Conservation (phyloP, 2,888 invertebrate species). For the Lithosia quadra region DNA sequence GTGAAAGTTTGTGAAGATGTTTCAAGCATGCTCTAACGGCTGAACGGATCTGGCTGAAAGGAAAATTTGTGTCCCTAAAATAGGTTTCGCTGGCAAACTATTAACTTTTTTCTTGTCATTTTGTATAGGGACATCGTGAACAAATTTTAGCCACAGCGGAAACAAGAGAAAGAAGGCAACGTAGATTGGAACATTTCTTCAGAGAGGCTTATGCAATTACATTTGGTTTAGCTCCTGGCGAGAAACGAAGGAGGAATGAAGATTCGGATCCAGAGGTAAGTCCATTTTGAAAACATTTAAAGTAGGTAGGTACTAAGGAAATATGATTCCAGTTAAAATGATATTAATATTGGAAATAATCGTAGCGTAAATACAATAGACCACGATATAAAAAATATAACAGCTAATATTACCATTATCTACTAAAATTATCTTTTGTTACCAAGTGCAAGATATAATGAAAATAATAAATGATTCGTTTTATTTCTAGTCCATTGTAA, state of each 20-base stretch:
- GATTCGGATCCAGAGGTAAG: constrained; percentile 92
- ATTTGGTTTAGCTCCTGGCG: constrained; percentile 95
- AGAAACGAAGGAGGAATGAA: constrained; percentile 91
- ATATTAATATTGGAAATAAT: not conserved
- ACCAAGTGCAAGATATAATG: no score
- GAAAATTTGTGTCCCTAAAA: no score
- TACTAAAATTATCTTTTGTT: no score
- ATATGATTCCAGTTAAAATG: no score
- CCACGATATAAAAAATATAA: no score
- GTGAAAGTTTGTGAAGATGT: no score
- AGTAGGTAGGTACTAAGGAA: no score
- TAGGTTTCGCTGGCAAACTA: no score
- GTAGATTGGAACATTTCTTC: constrained; percentile 97
- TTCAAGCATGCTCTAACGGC: no score
- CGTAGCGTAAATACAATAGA: no score
- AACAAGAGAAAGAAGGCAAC: constrained; percentile 96
- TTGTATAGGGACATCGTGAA: constrained; percentile 90
- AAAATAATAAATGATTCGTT: not conserved
- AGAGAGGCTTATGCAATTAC: constrained; percentile 98
- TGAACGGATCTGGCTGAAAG: no score
- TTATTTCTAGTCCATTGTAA: constrained; percentile 91
- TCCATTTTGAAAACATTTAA: not conserved
- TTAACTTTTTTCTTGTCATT: not conserved
- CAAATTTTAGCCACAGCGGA: constrained; percentile 96
- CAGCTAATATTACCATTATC: no score